Base-by-base conservation (phyloP, 2,797 vertebrate species). In the Chrosomus eos region DNA sequence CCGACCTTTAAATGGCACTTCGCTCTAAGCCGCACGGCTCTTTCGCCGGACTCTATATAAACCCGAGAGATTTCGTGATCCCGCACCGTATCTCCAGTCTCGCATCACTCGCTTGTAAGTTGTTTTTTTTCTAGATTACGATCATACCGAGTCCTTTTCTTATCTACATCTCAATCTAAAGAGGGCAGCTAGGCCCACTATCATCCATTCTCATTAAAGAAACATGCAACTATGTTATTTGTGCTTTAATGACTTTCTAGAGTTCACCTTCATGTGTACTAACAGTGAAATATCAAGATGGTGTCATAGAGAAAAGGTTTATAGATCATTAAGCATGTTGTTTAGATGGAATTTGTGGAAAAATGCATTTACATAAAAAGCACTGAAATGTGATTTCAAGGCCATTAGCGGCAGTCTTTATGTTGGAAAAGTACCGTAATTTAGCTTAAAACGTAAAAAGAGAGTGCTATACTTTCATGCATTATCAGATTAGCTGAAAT, bases 91-190 rank as follows among this genome's bases (percentile, higher is more conserved):
- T 83, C 82, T 67, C 72, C 80, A 64, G 81, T 84, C 55, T 83
- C 80, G 38, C 66, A 71, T 76, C 74, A 55, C 73, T 55, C n/a
- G 18, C 67, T 58, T 73, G 77, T 80, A 40, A 8, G 43, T 86
- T 77, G 7, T 28, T 28, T 55, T 23, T 26, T 2, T 40, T 67
- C 51, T 26, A 79, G 64, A 87, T 83, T 77, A 62, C 18, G 74
- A 76, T 67, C 80, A 76, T 83, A 33, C 51, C 23, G 45, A 76
- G 72, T 73, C 36, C 62, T 74, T 82, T 33, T 28, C 78, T 84
- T 86, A 87, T 88, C 86, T 80, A 87, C 85, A 84, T 87, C 82
- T 76, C 51, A 80, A 82, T 88, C 87, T 85, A 81, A 71, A 78
- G 55, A 66, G 58, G 62, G 64, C 82, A 64, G 82, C 48, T 40